Base-by-base conservation (phyloP, 2,888 invertebrate species). In the Parnassius apollo region DNA sequence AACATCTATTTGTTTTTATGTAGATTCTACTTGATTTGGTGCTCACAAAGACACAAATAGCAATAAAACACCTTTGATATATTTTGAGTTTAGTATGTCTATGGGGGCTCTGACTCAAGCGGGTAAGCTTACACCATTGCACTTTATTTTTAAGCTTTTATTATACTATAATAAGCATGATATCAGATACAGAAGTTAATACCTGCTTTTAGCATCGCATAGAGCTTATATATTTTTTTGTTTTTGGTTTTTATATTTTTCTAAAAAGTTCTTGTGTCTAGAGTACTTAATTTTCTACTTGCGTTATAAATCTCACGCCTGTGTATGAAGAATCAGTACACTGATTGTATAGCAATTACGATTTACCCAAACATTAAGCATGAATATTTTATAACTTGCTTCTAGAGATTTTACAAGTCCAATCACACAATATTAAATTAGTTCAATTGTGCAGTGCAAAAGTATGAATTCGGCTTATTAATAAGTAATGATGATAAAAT, bases 151-250 rank as follows among this genome's bases (percentile, higher is more conserved):
- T 56, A 25, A 22, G 82, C 80, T 78, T 81, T 49, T 13, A 49
- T 18, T 49, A 1, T 18, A 72, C 80, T 82, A 85, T 86, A 83
- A 79, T 83, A 81, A 83, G 78, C 83, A 86, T 83, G 11, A 53
- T 13, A 50, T 11, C 12, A 50, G 50, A 42, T 59, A 86, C 85
- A 89, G 83, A 8, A 35, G 35, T 35, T 35, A 1, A 35, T 35
- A 63, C 79, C 81, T 72, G 84, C 86, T 88, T 88, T 75, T 88
- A 88, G 86, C 80, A 73, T 80, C 79, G 86, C 78, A 71, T 88
- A 88, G 85, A 76, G 87, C 87, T 86, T 68, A 66, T 67, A 66
- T 67, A 65, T 68, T 62, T 64, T 65, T 54, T 59, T 61, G 52
- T 65, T 58, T 65, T 58, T 67, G 65, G 68, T 71, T 75, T 35